Conservation (phyloP, 2,113 vertebrate genomes). For the Rhabdomys dilectus region DNA sequence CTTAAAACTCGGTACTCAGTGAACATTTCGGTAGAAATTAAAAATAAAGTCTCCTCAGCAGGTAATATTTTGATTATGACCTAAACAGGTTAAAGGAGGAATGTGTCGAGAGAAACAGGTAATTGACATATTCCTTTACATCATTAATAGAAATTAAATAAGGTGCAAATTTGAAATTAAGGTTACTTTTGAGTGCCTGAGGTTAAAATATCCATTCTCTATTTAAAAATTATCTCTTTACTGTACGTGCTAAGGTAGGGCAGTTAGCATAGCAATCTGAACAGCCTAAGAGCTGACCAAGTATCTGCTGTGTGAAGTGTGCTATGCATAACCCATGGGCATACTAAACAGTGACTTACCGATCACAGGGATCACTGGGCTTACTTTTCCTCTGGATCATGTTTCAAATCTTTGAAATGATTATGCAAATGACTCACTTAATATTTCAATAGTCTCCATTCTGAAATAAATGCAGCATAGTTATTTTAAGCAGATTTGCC, state of each 20-base stretch:
- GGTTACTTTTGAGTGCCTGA: background rate
- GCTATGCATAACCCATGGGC: background rate
- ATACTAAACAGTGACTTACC: background rate
- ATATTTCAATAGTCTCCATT: background rate
- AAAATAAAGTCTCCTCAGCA: background rate
- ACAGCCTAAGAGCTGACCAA: background rate
- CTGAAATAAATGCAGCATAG: background rate
- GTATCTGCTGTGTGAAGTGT: background rate
- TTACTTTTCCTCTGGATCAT: background rate
- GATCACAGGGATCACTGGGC: background rate
- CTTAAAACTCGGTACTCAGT: background rate
- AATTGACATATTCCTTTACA: background rate
- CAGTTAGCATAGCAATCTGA: background rate
- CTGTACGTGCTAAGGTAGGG: background rate
- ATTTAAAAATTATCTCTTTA: background rate
- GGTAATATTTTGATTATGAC: background rate
- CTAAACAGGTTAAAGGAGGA: background rate
- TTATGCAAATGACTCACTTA: conserved; percentile 21
- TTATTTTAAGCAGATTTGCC: background rate
- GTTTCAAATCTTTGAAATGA: conserved; percentile 2
- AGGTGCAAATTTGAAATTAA: background rate
- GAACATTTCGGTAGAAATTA: background rate
- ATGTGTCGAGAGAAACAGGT: background rate
- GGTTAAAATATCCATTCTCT: background rate
- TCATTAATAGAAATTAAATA: background rate